Evolutionary conservation across 1,140 invertebrate species (phyloP).

Genomic region (Drosophila prosaltans): DNA sequence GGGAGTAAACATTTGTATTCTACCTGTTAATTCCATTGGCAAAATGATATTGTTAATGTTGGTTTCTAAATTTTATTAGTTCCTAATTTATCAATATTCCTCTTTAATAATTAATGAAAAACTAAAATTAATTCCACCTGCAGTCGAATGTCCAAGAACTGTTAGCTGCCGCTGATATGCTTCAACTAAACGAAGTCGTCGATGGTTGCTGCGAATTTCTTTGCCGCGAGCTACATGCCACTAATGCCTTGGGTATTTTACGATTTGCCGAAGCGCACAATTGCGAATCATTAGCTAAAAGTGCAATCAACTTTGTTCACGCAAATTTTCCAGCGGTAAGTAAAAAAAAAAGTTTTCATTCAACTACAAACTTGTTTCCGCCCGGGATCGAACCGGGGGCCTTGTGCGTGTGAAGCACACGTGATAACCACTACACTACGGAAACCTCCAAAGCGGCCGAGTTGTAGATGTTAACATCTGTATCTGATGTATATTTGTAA

Average conservation of each 20-base stretch:
- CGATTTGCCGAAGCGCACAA: conserved; percentile 97
- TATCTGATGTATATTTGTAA: too few species aligned
- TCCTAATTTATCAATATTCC: too few species aligned
- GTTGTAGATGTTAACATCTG: not conserved
- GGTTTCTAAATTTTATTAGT: too few species aligned
- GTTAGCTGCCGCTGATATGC: conserved; percentile 95
- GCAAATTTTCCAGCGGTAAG: conserved; percentile 93
- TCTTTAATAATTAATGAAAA: not conserved
- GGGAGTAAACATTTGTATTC: too few species aligned
- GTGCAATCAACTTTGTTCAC: conserved; percentile 93
- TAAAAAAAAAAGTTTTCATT: conserved; percentile 10
- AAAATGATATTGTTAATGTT: too few species aligned
- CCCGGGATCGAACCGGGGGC: conserved; percentile 87
- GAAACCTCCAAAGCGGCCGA: conserved; percentile 49
- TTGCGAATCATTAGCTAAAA: conserved; percentile 90
- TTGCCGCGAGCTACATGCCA: conserved; percentile 93
- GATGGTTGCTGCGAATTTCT: conserved; percentile 94
- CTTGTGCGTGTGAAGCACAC: conserved; percentile 86
- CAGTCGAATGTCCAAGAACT: conserved; percentile 95
- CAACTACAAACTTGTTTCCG: conserved; percentile 82
- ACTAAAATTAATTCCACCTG: conserved; percentile 7
- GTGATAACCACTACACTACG: conserved; percentile 85
- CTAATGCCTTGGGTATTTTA: conserved; percentile 94
- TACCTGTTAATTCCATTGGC: too few species aligned
- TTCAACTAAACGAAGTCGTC: conserved; percentile 94